These are phyloP conservation scores for Euproctis similis DNA, from an alignment of 2,888 invertebrate genomes.

Conservation along the genomic window DNA sequence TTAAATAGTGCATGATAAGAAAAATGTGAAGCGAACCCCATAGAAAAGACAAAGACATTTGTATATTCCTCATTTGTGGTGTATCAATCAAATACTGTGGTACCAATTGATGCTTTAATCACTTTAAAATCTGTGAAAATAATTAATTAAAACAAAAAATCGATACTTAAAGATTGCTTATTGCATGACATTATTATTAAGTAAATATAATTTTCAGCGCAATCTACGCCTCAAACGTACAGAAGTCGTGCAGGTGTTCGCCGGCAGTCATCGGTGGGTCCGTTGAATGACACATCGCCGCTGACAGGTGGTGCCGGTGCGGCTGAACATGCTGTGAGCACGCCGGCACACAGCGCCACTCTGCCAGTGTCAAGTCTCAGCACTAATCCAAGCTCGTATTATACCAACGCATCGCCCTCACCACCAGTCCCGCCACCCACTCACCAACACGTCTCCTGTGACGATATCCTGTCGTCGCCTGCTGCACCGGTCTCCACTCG, in stretches of 20 bases:
- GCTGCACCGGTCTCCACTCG: conserved; percentile 43
- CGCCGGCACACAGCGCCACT: conserved; percentile 66
- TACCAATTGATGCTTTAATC: too few species aligned
- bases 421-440: conserved; percentile 63
- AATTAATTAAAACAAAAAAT: too few species aligned
- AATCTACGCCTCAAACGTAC: conserved; percentile 78
- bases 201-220: conserved; percentile 60
- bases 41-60: conserved; percentile 11
- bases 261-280: conserved; percentile 78
- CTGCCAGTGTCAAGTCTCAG: conserved; percentile 74
- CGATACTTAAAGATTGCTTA: too few species aligned
- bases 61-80: conserved; percentile 24
- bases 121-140: too few species aligned
- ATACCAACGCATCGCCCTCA: conserved; percentile 77
- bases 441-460: conserved; percentile 63
- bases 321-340: conserved; percentile 60
- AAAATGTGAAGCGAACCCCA: conserved; percentile 8
- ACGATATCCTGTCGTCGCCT: conserved; percentile 61
- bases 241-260: conserved; percentile 76
- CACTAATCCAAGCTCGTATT: conserved; percentile 74
- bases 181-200: too few species aligned
- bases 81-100: conserved; percentile 2
- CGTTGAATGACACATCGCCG: conserved; percentile 72
- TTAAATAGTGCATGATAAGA: conserved; percentile 49
- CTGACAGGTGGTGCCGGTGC: conserved; percentile 50